Evolutionary conservation across 2,797 vertebrate genomes (phyloP), one percentile per base, ranked within the genome.

Genomic region (Anguilla anguilla): DNA sequence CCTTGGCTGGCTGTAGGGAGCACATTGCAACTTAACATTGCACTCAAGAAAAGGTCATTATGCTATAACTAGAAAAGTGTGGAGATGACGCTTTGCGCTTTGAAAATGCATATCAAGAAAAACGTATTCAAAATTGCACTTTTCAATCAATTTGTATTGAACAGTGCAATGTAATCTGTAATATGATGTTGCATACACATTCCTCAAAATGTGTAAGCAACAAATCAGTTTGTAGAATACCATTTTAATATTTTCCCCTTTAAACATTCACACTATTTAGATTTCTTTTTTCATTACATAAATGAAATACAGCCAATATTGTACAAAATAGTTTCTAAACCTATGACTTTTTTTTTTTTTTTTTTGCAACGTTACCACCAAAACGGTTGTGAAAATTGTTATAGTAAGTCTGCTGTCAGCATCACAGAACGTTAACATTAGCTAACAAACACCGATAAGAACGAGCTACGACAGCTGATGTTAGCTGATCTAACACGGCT

Each of bases 1-100:
- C 97, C 89, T 94, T 96, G 11, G 96, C 96, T 49, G 97, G 96
- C 98, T 99, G 94, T 89, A 91, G 69, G 22, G 0, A 59, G 59
- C 25, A 86, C n/a, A 57, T 1, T 55, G 15, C 15, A 53, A 51
- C 79, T 82, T 49, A n/a, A 83, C 46, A 49, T n/a, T 0, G 7
- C 81, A 22, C 46, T 49, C 6, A 57, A 86, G n/a, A 49, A 39
- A 59, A 9, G 64, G 64, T 69, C 64, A 69, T 69, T 11, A 5
- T 69, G 25, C n/a, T 10, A 69, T 25, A 1, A 69, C 9, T 28
- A 28, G 25, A 6, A 69, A 69, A 7, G 64, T 10, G 64, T 69
- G 64, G 64, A 67, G 6, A 7, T 9, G 59, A 61, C 19, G 19
- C 59, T 25, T 17, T 61, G 59, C 22, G 59, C 22, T 61, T 61